These are phyloP conservation scores for Arnoldichthys spilopterus DNA, from an alignment of 2,797 vertebrate genomes.

Conservation along the genomic window DNA sequence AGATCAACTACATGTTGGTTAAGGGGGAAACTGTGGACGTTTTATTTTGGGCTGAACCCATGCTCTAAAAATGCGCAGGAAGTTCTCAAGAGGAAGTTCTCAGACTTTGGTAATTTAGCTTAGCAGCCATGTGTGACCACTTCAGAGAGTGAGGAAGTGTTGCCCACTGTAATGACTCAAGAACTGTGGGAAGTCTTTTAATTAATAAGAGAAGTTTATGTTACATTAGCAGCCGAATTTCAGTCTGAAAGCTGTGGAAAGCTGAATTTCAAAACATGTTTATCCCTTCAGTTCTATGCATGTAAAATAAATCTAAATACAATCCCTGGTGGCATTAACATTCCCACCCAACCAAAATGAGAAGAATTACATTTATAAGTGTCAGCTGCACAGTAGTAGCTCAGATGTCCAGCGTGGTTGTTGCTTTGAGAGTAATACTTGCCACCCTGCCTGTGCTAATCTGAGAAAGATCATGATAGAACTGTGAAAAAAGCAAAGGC, in stretches of 20 bases:
- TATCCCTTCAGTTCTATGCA: neutral
- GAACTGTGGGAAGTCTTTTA: neutral
- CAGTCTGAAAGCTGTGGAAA: neutral
- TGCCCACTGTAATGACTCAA: slow-evolving; percentile 1
- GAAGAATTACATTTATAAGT: neutral
- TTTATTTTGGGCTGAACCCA: neutral
- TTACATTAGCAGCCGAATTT: neutral
- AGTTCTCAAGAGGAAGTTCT: neutral
- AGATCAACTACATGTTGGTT: neutral
- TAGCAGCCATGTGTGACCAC: neutral
- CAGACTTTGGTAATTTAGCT: slow-evolving; percentile 4
- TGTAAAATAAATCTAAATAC: neutral
- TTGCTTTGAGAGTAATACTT: neutral
- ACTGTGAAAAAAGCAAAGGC: slow-evolving; percentile 4
- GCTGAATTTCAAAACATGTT: neutral
- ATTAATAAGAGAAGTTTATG: slow-evolving; percentile 11
- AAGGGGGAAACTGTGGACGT: neutral
- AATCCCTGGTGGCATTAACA: neutral
- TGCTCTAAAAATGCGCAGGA: neutral
- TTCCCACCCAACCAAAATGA: neutral
- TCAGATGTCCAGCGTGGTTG: slow-evolving; percentile 2
- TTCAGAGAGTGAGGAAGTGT: neutral
- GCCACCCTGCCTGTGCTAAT: slow-evolving; percentile 13
- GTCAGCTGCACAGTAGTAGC: neutral
- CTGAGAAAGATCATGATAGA: neutral